Evolutionary conservation across 2,797 vertebrate genomes (phyloP), one percentile per base, ranked within the genome.

Genomic region (Sebastes reedi): DNA sequence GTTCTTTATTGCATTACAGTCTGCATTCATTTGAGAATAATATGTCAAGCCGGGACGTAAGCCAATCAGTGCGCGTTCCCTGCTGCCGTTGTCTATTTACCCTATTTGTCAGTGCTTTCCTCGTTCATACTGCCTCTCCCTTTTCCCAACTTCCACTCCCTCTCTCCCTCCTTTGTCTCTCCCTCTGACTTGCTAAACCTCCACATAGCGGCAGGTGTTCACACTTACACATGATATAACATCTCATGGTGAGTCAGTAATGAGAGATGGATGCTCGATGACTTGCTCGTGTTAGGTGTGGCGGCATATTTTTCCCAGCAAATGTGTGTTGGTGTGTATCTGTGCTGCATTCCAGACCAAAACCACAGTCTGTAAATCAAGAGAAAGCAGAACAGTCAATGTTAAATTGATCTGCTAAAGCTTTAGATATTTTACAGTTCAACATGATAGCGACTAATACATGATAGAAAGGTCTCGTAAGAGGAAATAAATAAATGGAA

Each of bases 161-260:
- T 87, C 58, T 16, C 67, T 52, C 59, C 36, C 42, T 78, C 69
- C 61, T 80, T 76, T 84, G 75, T 87, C 72, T 82, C 67, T 46
- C 75, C 67, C 52, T 64, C 27, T 72, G 59, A 67, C 77, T 79
- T 2, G 24, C 66, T 22, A n/a, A 79, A 52, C 75, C 79, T 80
- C 50, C 82, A 65, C 79, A 62, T 20, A 52, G 77, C 73, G 58
- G 82, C 86, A 90, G 80, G 88, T 89, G 85, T 88, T 91, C 83
- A 79, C 89, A 85, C 80, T 82, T 71, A 75, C 81, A 84, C 78
- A 67, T 76, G 54, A 82, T 74, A 69, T 82, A 72, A 86, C 83
- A 77, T 82, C 79, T 84, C 77, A 39, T 24, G 2, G 74, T 89
- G 89, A 91, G 72, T 94, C 90, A 89, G 70, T 83, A 29, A 77